A percentile compares a stretch with the other conserved stretches of the same genome.
Conservation (phyloP, 64 coral and sea anemone species). For the Platygyra sinensis region DNA sequence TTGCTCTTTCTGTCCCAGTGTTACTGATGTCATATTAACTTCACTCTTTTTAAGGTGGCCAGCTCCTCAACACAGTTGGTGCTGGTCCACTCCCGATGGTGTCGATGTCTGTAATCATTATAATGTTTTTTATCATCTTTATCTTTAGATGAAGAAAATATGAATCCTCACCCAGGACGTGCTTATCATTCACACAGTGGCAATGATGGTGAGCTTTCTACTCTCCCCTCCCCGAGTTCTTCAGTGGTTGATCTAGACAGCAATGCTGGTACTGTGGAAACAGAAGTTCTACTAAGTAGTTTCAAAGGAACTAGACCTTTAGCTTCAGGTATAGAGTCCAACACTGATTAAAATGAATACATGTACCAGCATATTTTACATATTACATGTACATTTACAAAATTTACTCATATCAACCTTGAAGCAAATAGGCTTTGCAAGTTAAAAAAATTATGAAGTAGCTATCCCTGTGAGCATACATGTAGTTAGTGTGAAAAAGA, state of each 20-base stretch:
- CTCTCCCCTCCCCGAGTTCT: slow-evolving; percentile 87
- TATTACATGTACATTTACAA: too few relatives aligned
- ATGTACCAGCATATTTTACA: too few relatives aligned
- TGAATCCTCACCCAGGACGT: slow-evolving; percentile 24
- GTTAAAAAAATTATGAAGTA: too few relatives aligned
- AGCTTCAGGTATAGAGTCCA: background rate
- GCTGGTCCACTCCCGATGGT: background rate
- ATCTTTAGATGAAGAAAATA: slow-evolving; percentile 45
- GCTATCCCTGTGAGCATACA: too few relatives aligned
- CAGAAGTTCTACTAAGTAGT: slow-evolving; percentile 86
- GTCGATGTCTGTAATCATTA: background rate
- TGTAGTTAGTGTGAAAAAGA: too few relatives aligned
- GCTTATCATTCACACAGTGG: background rate
- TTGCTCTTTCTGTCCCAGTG: too few relatives aligned
- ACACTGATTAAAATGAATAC: too few relatives aligned
- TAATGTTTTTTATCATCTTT: background rate
- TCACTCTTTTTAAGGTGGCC: too few relatives aligned
- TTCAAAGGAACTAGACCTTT: slow-evolving; percentile 54
- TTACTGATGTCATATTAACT: too few relatives aligned
- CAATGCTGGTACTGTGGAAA: slow-evolving; percentile 88
- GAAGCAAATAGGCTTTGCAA: too few relatives aligned
- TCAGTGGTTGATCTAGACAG: slow-evolving; percentile 92
- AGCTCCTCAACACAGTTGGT: too few relatives aligned
- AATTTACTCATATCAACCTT: too few relatives aligned
- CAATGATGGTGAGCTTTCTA: slow-evolving; percentile 69